Evolutionary conservation across 2,113 vertebrate species (phyloP).

Genomic region (Eurypyga helias): DNA sequence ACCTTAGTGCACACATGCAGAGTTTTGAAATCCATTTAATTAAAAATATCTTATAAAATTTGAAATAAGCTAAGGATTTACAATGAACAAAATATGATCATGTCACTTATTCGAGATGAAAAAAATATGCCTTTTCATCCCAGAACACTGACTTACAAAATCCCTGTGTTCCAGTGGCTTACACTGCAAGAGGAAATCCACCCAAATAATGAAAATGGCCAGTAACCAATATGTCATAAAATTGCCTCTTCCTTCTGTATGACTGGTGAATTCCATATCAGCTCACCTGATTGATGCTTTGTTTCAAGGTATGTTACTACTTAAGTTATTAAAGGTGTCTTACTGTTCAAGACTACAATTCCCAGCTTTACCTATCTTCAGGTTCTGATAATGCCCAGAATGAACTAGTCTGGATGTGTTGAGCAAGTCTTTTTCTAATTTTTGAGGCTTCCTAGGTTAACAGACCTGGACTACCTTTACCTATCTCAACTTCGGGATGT

Average conservation of each 20-base stretch:
- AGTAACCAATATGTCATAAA: neutral
- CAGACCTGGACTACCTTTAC: neutral
- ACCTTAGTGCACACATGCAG: neutral
- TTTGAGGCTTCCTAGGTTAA: neutral
- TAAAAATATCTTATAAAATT: neutral
- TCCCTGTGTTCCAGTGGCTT: neutral
- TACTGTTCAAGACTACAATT: neutral
- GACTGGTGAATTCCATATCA: neutral
- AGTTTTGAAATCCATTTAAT: neutral
- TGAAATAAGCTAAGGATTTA: neutral
- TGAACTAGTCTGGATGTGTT: neutral
- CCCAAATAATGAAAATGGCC: neutral
- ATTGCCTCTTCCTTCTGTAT: neutral
- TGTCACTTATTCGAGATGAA: neutral
- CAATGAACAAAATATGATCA: neutral
- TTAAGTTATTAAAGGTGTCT: neutral
- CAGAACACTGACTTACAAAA: neutral
- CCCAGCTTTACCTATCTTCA: neutral
- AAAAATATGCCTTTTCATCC: neutral
- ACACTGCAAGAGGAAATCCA: neutral
- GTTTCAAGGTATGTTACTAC: neutral
- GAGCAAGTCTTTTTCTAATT: neutral
- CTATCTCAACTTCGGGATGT: neutral
- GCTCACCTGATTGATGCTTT: neutral
- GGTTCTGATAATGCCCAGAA: neutral